Conservation (phyloP, 2,888 invertebrate genomes). For the Meiosimyza platycephala region DNA sequence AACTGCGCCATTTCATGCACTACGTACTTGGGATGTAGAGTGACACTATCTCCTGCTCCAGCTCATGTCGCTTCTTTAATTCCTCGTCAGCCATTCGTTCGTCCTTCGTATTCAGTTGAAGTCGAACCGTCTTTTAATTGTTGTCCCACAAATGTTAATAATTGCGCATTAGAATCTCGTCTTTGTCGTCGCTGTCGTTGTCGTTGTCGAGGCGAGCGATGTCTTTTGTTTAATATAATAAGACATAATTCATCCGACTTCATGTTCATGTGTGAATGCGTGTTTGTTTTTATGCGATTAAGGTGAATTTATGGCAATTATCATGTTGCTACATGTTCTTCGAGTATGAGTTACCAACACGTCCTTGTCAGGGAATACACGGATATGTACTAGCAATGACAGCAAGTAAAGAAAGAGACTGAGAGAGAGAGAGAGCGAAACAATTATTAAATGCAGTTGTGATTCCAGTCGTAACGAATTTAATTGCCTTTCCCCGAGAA, state of each 20-base stretch:
- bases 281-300: slow-evolving; percentile 19
- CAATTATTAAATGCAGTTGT: slow-evolving; percentile 18
- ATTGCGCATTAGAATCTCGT: slow-evolving; percentile 50
- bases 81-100: too few species aligned
- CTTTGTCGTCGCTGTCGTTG: too few species aligned
- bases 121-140: slow-evolving; percentile 51
- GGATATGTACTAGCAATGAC: neutral
- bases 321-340: slow-evolving; percentile 2
- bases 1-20: too few species aligned
- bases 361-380: neutral
- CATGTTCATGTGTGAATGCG: neutral
- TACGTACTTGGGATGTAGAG: too few species aligned
- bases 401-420: too few species aligned
- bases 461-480: slow-evolving; percentile 29
- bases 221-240: slow-evolving; percentile 56
- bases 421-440: neutral
- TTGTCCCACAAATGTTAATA: slow-evolving; percentile 58
- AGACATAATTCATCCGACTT: slow-evolving; percentile 54
- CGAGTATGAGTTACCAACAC: neutral
- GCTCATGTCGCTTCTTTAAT: too few species aligned
- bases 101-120: too few species aligned
- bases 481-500: slow-evolving; percentile 10
- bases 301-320: slow-evolving; percentile 32
- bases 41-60: too few species aligned
- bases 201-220: slow-evolving; percentile 32